Conservation (phyloP, 2,113 vertebrate species). For the Catharus minimus region DNA sequence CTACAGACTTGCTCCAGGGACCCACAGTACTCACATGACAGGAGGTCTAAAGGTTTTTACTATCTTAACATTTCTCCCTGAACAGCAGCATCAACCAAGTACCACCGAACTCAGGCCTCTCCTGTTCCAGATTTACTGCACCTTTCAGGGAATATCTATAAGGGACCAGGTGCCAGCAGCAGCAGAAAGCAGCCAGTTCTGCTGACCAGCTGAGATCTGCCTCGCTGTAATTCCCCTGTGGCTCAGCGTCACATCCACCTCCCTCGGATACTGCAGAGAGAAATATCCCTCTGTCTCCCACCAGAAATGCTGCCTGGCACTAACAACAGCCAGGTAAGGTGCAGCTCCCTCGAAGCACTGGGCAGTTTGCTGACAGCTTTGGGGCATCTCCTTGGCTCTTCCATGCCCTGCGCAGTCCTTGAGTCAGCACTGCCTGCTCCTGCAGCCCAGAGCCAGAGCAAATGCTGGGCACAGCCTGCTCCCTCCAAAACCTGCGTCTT, state of each 20-base stretch:
- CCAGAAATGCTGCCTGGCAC: neutral
- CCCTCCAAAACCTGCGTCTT: neutral
- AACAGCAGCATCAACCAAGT: neutral
- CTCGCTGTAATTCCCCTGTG: neutral
- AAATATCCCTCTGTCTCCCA: neutral
- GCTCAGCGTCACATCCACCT: fast-evolving
- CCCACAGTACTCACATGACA: neutral
- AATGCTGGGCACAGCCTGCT: neutral
- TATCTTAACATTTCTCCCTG: neutral
- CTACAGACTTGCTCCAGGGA: neutral
- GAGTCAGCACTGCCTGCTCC: neutral
- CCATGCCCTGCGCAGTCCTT: fast-evolving
- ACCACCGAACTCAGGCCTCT: fast-evolving
- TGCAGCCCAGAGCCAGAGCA: neutral
- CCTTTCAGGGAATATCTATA: neutral
- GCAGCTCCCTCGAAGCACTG: fast-evolving
- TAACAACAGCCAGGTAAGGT: neutral
- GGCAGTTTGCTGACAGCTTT: neutral
- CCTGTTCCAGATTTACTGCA: neutral
- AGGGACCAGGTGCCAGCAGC: neutral
- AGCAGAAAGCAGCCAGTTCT: neutral
- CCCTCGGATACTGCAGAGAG: neutral
- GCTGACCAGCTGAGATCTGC: neutral
- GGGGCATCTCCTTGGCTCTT: fast-evolving
- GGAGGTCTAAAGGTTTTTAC: neutral